Evolutionary conservation across 1,140 invertebrate species (phyloP).

Genomic region (Pseudomyrmex gracilis): DNA sequence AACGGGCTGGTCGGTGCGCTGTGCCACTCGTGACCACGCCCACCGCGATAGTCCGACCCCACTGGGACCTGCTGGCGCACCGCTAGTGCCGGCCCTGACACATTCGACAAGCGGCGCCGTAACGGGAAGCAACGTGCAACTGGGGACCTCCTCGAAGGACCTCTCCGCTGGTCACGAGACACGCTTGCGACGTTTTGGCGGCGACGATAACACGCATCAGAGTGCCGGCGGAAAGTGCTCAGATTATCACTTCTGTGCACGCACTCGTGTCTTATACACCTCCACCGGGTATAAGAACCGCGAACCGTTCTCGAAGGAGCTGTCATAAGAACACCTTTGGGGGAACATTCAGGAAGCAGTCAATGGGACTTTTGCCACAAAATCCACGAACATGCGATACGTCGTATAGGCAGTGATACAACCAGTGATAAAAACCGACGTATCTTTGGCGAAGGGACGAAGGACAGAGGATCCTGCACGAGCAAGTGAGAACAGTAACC

Average conservation of each 20-base stretch:
- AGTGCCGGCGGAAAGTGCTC: conserved; percentile 51
- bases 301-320: conserved; percentile 53
- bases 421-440: conserved; percentile 52
- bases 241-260: conserved; percentile 62
- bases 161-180: conserved; percentile 71
- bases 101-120: conserved; percentile 86
- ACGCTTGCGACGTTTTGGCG: conserved; percentile 67
- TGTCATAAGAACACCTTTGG: conserved; percentile 28
- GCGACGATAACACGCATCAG: conserved; percentile 67
- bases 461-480: neutral
- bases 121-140: conserved; percentile 85
- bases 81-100: conserved; percentile 83
- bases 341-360: conserved; percentile 26
- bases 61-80: conserved; percentile 83
- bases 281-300: conserved; percentile 45
- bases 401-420: conserved; percentile 34
- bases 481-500: conserved; percentile 7
- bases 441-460: neutral
- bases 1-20: conserved; percentile 60
- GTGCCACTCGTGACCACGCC: conserved; percentile 71
- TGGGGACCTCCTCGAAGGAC: conserved; percentile 80
- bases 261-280: conserved; percentile 33
- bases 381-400: neutral
- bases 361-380: neutral
- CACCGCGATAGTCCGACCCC: conserved; percentile 77